These are phyloP conservation scores for Merodon equestris DNA, from an alignment of 2,888 invertebrate species.

Conservation along the genomic window DNA sequence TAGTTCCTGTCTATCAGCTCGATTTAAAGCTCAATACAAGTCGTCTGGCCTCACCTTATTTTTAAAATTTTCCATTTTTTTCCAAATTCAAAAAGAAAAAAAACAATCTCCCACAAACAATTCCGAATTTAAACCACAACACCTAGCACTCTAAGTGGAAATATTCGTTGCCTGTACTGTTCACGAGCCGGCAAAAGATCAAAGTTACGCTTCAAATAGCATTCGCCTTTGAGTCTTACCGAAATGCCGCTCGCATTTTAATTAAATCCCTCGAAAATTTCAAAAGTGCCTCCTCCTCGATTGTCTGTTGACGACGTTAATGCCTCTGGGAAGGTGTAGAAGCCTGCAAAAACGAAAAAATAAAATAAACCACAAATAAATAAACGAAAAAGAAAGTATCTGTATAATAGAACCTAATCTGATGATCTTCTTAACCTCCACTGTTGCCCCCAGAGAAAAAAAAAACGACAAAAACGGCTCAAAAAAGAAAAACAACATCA, in stretches of 20 bases:
- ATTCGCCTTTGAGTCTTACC: slow-evolving; percentile 59
- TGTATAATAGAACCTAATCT: slow-evolving; percentile 35
- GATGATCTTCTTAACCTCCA: slow-evolving; percentile 48
- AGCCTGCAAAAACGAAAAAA: not conserved
- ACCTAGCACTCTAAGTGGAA: no score
- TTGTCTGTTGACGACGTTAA: no score
- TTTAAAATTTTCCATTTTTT: no score
- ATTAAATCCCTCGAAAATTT: slow-evolving; percentile 52
- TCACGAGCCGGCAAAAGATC: slow-evolving; percentile 51
- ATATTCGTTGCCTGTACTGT: no score
- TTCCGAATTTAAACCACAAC: no score
- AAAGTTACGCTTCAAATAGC: slow-evolving; percentile 45
- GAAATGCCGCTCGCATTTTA: slow-evolving; percentile 45
- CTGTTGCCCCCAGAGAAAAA: slow-evolving; percentile 15
- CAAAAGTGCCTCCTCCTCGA: slow-evolving; percentile 25
- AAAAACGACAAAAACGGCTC: slow-evolving; percentile 7
- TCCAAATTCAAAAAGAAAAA: no score
- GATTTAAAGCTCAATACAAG: no score
- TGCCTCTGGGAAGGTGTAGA: not conserved
- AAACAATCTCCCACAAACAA: no score
- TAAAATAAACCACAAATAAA: slow-evolving; percentile 31
- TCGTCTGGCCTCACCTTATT: no score
- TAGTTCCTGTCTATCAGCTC: no score
- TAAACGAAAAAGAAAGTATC: slow-evolving; percentile 2
- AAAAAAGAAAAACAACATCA: slow-evolving; percentile 12